A percentile compares a stretch with the other conserved stretches of the same genome.
Conservation (phyloP, 2,888 invertebrate species). For the Osmoderma eremita region DNA sequence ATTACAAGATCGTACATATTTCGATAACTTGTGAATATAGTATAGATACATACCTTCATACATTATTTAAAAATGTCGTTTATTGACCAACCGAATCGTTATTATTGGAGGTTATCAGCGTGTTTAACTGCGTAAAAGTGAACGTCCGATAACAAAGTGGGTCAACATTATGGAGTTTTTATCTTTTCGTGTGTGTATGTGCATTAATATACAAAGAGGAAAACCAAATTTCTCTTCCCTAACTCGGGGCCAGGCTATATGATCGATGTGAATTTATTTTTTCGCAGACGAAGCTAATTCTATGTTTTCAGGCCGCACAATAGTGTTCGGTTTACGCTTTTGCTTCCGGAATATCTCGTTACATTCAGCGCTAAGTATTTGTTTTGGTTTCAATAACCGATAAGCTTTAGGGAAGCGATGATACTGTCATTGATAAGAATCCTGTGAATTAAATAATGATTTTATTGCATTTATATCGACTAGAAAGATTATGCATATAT, state of each 20-base stretch:
- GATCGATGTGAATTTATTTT: constrained; percentile 1
- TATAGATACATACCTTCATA: no score
- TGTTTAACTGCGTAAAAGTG: constrained; percentile 24
- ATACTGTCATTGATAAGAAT: constrained; percentile 7
- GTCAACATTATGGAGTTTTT: constrained; percentile 26
- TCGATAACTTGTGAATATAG: no score
- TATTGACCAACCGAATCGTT: constrained; percentile 15
- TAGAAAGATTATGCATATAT: no score
- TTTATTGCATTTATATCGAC: no score
- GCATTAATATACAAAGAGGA: constrained; percentile 4
- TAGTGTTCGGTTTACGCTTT: constrained; percentile 21
- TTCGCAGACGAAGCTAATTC: neutral
- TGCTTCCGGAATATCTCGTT: constrained; percentile 31
- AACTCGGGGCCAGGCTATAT: neutral
- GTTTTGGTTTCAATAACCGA: neutral
- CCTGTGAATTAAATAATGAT: no score
- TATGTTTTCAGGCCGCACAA: constrained; percentile 21
- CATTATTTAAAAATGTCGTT: no score
- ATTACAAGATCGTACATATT: no score
- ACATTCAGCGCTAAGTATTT: constrained; percentile 12
- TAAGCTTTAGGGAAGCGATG: constrained; percentile 12
- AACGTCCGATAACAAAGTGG: constrained; percentile 29
- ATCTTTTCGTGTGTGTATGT: neutral
- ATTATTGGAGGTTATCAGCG: constrained; percentile 24
- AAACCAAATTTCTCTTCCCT: constrained; percentile 5